Conservation (phyloP, 1,140 invertebrate genomes). For the Orussus abietinus region DNA sequence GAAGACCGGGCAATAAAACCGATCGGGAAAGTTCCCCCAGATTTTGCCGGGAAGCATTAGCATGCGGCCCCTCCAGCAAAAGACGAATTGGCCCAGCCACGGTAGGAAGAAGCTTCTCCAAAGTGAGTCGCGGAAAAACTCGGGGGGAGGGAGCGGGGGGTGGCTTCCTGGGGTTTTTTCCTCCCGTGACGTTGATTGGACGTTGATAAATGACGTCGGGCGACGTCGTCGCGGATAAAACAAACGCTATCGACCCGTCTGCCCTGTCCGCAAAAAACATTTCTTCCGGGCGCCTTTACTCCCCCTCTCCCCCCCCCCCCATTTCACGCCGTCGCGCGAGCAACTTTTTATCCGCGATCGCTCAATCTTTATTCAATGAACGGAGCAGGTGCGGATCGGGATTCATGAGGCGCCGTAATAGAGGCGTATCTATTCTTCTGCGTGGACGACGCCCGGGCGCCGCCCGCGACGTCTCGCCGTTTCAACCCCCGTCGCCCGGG, state of each 20-base stretch:
- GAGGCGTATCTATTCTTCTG: too few species aligned
- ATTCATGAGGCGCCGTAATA: background rate
- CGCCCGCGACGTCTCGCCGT: too few species aligned
- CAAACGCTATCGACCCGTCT: constrained; percentile 31
- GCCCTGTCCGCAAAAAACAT: background rate
- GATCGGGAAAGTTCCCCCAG: background rate
- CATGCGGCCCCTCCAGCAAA: background rate
- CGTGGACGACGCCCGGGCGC: too few species aligned
- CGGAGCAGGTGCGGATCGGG: background rate
- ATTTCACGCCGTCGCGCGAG: background rate
- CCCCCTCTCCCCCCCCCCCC: background rate
- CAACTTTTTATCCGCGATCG: background rate
- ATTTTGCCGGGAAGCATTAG: background rate
- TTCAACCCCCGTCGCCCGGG: too few species aligned
- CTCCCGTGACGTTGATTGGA: constrained; percentile 36
- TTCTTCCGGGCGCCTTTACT: background rate
- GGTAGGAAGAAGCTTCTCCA: constrained; percentile 1
- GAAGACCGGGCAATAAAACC: too few species aligned
- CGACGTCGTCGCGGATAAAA: constrained; percentile 32
- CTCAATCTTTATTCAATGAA: constrained; percentile 1
- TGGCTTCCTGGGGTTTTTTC: background rate
- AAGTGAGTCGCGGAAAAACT: constrained; percentile 2
- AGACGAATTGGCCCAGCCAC: background rate
- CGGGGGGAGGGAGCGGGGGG: background rate
- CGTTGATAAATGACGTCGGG: constrained; percentile 42